Percentiles rank a stretch among this genome's conserved stretches.
phyloP scores from a whole-genome alignment of 2,888 invertebrate genomes.

The Cosmia trapezina region DNA sequence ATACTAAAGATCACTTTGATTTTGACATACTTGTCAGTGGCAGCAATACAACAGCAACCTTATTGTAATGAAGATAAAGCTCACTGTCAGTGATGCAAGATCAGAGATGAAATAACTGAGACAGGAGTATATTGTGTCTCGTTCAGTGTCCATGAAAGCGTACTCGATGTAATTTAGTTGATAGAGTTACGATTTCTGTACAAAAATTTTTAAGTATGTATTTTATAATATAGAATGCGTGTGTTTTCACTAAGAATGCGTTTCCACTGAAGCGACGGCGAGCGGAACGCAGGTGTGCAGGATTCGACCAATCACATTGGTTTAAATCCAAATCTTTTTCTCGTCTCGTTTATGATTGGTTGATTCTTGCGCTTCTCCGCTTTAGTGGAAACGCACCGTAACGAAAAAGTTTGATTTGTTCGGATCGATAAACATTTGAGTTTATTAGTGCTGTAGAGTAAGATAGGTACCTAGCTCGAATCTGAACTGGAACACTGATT shows the following conservation, averaged over 20 bases:
- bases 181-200: constrained; percentile 27
- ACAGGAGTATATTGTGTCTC: no score
- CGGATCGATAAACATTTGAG: not conserved
- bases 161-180: constrained; percentile 22
- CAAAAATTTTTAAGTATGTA: constrained; percentile 32
- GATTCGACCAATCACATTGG: not conserved
- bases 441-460: constrained; percentile 23
- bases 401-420: constrained; percentile 2
- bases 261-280: not conserved
- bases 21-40: no score
- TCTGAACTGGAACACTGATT: constrained; percentile 15
- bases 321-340: not conserved
- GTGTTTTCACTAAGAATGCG: constrained; percentile 11
- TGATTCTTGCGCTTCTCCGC: not conserved
- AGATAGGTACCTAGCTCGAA: constrained; percentile 19
- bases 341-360: not conserved
- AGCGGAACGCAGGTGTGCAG: not conserved
- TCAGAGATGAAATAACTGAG: no score
- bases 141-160: no score
- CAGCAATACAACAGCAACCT: no score
- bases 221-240: constrained; percentile 8
- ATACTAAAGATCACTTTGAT: no score
- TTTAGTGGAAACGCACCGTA: not conserved
- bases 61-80: no score
- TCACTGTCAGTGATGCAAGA: no score